phyloP scores from a whole-genome alignment of 2,888 invertebrate genomes.

The Sthenelais limicola region DNA sequence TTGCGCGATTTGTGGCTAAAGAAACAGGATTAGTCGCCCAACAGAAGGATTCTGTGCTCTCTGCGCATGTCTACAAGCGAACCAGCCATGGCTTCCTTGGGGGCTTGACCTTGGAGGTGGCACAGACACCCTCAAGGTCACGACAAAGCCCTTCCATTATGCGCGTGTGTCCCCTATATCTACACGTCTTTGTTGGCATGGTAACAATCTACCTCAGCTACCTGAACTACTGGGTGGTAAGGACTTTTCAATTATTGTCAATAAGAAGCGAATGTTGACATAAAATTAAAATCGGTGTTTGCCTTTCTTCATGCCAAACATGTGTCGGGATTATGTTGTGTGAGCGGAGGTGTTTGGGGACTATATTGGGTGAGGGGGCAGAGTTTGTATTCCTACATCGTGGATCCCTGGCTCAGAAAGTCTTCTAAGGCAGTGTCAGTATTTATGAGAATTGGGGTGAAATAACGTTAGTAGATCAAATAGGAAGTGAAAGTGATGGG shows the following conservation, averaged over 20 bases:
- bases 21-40: conserved; percentile 1
- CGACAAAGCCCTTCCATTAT: conserved; percentile 1
- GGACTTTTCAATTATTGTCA: conserved; percentile 32
- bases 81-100: neutral
- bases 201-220: conserved; percentile 1
- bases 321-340: conserved; percentile 13
- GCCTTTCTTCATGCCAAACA: conserved; percentile 18
- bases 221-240: conserved; percentile 28
- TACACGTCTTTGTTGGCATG: neutral
- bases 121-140: neutral
- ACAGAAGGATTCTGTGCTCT: neutral
- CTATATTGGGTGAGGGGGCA: conserved; percentile 23
- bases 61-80: neutral
- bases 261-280: conserved; percentile 16
- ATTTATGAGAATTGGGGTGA: too few species aligned
- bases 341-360: conserved; percentile 8
- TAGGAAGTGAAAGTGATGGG: too few species aligned
- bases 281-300: conserved; percentile 37
- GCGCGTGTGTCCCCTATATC: conserved; percentile 10
- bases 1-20: conserved; percentile 19
- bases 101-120: neutral
- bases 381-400: neutral
- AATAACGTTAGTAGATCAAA: too few species aligned
- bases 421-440: too few species aligned
- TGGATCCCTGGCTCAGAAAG: too few species aligned